Conservation (phyloP, 2,797 vertebrate genomes). For the Mormyrops boulengeri region DNA sequence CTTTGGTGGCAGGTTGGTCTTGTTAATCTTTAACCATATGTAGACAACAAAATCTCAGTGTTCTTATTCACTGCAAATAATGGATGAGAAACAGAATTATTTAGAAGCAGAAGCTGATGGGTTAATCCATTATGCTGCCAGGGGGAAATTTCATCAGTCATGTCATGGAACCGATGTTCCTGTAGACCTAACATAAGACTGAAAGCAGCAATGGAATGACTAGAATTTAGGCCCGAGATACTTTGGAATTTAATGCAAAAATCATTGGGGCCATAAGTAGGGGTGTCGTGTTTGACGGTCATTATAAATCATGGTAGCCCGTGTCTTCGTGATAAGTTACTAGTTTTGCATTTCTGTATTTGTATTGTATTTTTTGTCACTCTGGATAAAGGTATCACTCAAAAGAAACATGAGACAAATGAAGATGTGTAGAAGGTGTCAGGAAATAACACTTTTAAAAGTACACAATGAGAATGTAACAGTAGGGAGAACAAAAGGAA, state of each 20-base stretch:
- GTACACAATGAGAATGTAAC: not conserved
- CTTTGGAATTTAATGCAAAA: not conserved
- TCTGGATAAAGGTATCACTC: not conserved
- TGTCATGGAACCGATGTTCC: not conserved
- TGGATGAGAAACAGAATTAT: not conserved
- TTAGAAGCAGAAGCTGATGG: not conserved
- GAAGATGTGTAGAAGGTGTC: not conserved
- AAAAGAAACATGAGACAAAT: not conserved
- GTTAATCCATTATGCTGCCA: not conserved
- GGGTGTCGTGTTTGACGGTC: not conserved
- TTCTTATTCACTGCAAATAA: slow-evolving; percentile 20
- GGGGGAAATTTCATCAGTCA: not conserved
- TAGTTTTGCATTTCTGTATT: not conserved
- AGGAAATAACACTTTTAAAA: not conserved
- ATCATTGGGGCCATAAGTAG: not conserved
- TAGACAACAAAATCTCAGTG: slow-evolving; percentile 21
- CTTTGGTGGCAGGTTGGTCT: slow-evolving; percentile 42
- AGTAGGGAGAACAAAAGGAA: not conserved
- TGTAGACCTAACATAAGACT: not conserved
- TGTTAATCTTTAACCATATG: not conserved
- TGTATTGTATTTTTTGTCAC: not conserved
- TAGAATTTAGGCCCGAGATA: not conserved
- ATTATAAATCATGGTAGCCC: not conserved
- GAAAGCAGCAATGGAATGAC: not conserved
- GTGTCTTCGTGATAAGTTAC: not conserved